Base-by-base conservation (phyloP, 2,797 vertebrate species). In the Silurus lanzhouensis region DNA sequence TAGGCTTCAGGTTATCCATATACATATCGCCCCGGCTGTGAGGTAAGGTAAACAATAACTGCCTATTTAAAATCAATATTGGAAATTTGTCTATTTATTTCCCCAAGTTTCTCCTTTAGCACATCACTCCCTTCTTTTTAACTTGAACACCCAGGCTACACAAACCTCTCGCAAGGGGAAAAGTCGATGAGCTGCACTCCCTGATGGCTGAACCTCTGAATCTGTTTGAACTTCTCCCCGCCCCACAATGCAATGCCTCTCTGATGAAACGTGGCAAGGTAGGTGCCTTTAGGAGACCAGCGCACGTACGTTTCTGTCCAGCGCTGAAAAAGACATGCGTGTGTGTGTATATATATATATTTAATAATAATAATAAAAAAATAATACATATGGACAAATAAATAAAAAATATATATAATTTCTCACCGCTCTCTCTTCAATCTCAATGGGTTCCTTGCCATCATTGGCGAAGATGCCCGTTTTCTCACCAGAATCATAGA, bases 131-230 rank as follows among this genome's bases (percentile, higher is more conserved):
- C 27, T 12, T 57, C 8, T 22, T 13, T 13, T 72, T 20, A 83
- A 5, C 13, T 25, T 25, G 27, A 9, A 8, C 38, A 46, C 38
- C 61, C 1, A 66, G 20, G 1, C 58, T 15, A 61, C 10, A 78
- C 84, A 22, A 95, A 99, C 98, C 97, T 97, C 92, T 99, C 98
- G 90, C 98, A 99, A 0, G 98, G 97, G 0, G 98, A 99, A 92
- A 99, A 99, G 92, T 99, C 98, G n/a, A 99, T 99, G 19, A 99
- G 97, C 85, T 99, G 98, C 61, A 99, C 98, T 0, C 98, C 98
- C 86, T 96, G 97, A 90, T 99, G 98, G 91, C 97, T 97, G 91
- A 99, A 99, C 86, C 97, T 96, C 91, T 99, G 98, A 74, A 99
- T 99, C 93, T 99, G 98, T 85, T 99, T 99, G 94, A 99, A 99